phyloP scores from a whole-genome alignment of 2,888 invertebrate species.

The Acanthococcus lagerstroemiae region DNA sequence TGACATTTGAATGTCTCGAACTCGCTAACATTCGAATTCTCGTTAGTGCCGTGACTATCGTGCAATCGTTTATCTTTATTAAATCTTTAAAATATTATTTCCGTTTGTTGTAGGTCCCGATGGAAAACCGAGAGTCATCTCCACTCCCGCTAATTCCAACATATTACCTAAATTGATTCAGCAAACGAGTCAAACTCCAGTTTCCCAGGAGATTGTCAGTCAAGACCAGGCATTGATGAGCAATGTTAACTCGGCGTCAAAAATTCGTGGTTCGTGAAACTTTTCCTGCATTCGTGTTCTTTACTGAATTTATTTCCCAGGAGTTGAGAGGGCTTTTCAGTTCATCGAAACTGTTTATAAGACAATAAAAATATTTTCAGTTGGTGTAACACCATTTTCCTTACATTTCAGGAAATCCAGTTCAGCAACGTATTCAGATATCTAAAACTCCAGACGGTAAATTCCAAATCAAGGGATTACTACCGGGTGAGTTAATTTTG shows the following conservation, averaged over 20 bases:
- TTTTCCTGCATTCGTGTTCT: background rate
- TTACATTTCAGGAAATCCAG: background rate
- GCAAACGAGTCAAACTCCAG: background rate
- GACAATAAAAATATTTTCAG: background rate
- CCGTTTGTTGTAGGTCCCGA: constrained; percentile 25
- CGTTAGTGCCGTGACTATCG: no score
- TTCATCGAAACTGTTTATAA: background rate
- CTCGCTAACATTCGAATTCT: no score
- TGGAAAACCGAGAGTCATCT: constrained; percentile 52
- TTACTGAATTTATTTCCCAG: background rate
- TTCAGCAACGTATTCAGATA: constrained; percentile 72
- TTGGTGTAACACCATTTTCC: background rate
- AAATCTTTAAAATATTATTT: constrained; percentile 1
- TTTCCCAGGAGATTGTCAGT: background rate
- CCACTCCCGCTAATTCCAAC: constrained; percentile 50
- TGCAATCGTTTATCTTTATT: no score
- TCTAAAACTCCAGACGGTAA: constrained; percentile 83
- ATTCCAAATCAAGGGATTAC: constrained; percentile 78
- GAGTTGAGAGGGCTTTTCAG: background rate
- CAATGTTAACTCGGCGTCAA: no score
- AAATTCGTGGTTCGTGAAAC: background rate
- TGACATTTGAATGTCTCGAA: no score
- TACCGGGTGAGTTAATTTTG: constrained; percentile 54
- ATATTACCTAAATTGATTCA: constrained; percentile 41
- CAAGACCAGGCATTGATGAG: no score